These are phyloP conservation scores for Argyrosomus japonicus DNA, from an alignment of 2,113 vertebrate species.

Conservation along the genomic window DNA sequence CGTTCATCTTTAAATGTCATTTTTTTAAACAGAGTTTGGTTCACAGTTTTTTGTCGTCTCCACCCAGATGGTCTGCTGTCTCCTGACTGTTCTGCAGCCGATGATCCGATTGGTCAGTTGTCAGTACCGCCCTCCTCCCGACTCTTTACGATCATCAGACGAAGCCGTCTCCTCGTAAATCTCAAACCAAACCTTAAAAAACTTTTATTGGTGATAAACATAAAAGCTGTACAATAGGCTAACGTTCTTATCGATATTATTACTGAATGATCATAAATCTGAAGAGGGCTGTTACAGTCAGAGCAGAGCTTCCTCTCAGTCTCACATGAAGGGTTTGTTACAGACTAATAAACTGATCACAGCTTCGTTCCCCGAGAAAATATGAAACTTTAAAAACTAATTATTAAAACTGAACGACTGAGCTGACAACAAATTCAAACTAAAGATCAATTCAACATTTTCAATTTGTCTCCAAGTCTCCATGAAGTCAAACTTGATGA, in stretches of 20 bases:
- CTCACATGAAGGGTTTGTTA: too few species aligned
- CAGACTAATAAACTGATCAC: too few species aligned
- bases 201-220: slow-evolving; percentile 86
- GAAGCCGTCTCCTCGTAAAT: slow-evolving; percentile 80
- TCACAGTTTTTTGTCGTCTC: background rate
- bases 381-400: too few species aligned
- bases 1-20: too few species aligned
- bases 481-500: too few species aligned
- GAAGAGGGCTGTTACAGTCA: background rate
- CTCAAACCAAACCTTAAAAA: slow-evolving; percentile 80
- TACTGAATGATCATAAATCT: slow-evolving; percentile 81
- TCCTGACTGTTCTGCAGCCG: background rate
- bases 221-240: slow-evolving; percentile 79
- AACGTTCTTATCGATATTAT: slow-evolving; percentile 83
- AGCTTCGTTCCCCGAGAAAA: too few species aligned
- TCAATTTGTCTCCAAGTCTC: too few species aligned
- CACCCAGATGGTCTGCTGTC: background rate
- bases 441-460: too few species aligned
- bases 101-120: background rate
- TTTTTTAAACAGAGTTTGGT: background rate
- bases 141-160: slow-evolving; percentile 80
- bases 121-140: background rate
- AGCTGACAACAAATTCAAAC: too few species aligned
- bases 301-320: too few species aligned
- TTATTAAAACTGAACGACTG: too few species aligned